Evolutionary conservation across 2,888 invertebrate genomes (phyloP), one percentile per base, ranked within the genome.

Genomic region (Crossocerus cetratus): DNA sequence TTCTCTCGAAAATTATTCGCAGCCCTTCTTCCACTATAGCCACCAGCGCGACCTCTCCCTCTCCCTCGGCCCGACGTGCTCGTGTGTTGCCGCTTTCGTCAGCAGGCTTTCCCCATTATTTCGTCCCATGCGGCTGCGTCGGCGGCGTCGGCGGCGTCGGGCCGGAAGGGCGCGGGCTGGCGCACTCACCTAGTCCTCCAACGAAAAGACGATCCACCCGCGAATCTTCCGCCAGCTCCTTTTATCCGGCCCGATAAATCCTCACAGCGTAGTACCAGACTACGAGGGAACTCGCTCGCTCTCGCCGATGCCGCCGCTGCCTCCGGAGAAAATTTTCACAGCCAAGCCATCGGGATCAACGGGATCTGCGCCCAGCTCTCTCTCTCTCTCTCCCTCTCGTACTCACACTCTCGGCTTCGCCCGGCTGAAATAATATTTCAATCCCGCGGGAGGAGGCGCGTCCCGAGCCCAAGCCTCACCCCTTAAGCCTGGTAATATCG

Each of bases 1-100:
- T 84, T 84, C 85, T 80, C 81, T 79, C 75, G 75, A 82, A 85
- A 87, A 87, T 86, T 86, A 86, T 88, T 82, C 76, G 57, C 69
- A 22, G 55, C 56, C 43, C 55, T 49, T 57, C 43, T 61, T 44
- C 66, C 42, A 32, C 32, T 32, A 32, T 32, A 32, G 32, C 32
- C 11, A 32, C 8, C 32, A 11, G 2, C 5, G 11, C 5, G 32
- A n/a, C n/a, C n/a, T n/a, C n/a, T n/a, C n/a, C n/a, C n/a, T 59
- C 32, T 45, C 56, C 56, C 43, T 62, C 23, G 21, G 20, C n/a
- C 43, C 55, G 2, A 22, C 13, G 8, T 13, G 44, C 32, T 16
- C 42, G n/a, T 43, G 18, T 42, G 18, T 58, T 43, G 18, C 18
- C 43, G 13, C n/a, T 58, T 21, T 58, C 20, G 8, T 32, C 32